Conservation (phyloP, 2,888 invertebrate genomes). For the Tigriopus californicus region DNA sequence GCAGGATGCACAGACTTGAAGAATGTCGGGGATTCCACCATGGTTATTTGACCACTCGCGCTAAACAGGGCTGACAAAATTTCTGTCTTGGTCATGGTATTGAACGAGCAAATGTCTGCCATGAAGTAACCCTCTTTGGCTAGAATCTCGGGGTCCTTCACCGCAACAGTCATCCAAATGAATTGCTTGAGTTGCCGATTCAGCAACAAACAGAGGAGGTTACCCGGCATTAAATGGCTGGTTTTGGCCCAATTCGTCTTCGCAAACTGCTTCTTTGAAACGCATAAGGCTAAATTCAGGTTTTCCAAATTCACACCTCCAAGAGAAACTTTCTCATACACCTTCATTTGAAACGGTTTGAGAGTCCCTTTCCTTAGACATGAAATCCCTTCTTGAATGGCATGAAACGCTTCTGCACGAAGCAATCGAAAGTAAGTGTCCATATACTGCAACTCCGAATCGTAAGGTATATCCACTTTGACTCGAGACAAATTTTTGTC, state of each 20-base stretch:
- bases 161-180: slow-evolving; percentile 16
- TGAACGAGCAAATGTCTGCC: background rate
- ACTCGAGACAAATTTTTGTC: background rate
- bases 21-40: slow-evolving; percentile 31
- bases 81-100: slow-evolving; percentile 17
- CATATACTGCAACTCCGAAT: background rate
- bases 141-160: slow-evolving; percentile 14
- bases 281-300: too few species aligned
- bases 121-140: slow-evolving; percentile 10
- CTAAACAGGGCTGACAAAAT: slow-evolving; percentile 14
- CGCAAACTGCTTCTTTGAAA: too few species aligned
- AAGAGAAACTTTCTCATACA: background rate
- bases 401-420: background rate
- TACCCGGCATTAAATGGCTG: slow-evolving; percentile 19
- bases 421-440: background rate
- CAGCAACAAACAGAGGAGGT: slow-evolving; percentile 18
- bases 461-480: background rate
- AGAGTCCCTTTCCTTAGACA: background rate
- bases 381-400: background rate
- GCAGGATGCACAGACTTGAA: slow-evolving; percentile 32
- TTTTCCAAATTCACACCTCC: background rate
- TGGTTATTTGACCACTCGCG: slow-evolving; percentile 18
- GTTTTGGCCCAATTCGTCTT: slow-evolving; percentile 13
- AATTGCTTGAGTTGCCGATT: slow-evolving; percentile 18
- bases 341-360: background rate